Percentiles rank a stretch among this genome's conserved stretches.
Evolutionary conservation across 2,888 invertebrate genomes (phyloP).

Genomic region (Eristalis arbustorum): DNA sequence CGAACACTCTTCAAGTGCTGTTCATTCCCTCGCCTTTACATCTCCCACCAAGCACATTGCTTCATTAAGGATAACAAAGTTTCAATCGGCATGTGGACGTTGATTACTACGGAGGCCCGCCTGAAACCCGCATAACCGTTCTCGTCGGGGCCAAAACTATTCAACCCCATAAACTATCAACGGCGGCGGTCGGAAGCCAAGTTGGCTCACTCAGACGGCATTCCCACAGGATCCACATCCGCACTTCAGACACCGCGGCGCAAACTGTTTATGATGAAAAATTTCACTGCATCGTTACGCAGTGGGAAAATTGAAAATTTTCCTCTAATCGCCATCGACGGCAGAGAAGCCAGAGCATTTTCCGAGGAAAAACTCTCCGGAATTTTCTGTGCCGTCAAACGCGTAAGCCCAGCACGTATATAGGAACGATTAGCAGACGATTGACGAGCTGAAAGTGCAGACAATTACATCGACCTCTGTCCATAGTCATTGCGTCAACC

Average conservation of each 20-base stretch:
- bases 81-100: no score
- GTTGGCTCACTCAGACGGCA: not conserved
- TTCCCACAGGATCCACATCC: slow-evolving; percentile 21
- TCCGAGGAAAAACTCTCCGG: slow-evolving; percentile 48
- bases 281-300: slow-evolving; percentile 62
- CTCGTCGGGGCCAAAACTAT: not conserved
- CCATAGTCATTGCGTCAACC: slow-evolving; percentile 19
- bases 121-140: not conserved
- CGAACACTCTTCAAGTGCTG: no score
- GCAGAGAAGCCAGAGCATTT: slow-evolving; percentile 19
- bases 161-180: not conserved
- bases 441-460: slow-evolving; percentile 25
- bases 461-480: slow-evolving; percentile 27
- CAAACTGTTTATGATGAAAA: slow-evolving; percentile 26
- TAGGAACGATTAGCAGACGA: slow-evolving; percentile 33
- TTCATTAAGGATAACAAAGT: no score
- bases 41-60: no score
- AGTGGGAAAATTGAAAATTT: slow-evolving; percentile 55
- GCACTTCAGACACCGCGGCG: slow-evolving; percentile 13
- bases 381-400: slow-evolving; percentile 37
- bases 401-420: slow-evolving; percentile 23
- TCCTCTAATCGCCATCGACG: slow-evolving; percentile 24
- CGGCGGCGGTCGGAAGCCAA: not conserved
- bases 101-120: not conserved
- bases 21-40: no score